Conservation (phyloP, 2,113 vertebrate genomes). For the Saguinus midas region DNA sequence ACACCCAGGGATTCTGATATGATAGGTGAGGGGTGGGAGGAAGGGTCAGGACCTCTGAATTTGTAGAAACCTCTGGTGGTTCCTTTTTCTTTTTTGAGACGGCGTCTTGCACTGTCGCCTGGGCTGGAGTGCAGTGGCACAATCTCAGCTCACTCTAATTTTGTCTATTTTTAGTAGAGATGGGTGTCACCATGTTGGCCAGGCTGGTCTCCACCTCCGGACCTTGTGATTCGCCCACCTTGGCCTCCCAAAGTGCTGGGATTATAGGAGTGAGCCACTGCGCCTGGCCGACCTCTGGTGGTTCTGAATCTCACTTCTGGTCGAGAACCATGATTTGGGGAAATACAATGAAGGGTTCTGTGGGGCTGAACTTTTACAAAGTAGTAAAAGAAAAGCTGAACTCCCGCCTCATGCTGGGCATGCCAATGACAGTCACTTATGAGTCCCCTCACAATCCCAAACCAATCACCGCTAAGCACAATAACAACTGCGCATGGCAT, state of each 20-base stretch:
- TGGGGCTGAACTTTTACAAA: not conserved
- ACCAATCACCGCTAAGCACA: not conserved
- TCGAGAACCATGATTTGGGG: not conserved
- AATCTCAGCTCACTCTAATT: no score
- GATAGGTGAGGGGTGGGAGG: not conserved
- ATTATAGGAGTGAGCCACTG: no score
- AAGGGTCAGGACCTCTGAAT: not conserved
- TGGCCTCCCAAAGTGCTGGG: no score
- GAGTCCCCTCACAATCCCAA: not conserved
- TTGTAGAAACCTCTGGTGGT: not conserved
- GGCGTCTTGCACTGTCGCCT: no score
- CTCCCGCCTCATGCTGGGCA: not conserved
- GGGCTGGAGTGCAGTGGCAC: no score
- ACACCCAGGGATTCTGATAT: not conserved
- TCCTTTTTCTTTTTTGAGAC: not conserved
- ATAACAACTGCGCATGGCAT: not conserved
- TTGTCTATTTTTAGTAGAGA: no score
- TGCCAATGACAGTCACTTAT: not conserved
- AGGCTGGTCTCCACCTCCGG: no score
- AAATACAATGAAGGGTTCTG: not conserved
- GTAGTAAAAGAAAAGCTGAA: not conserved
- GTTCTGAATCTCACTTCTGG: constrained; percentile 14
- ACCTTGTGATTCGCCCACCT: no score
- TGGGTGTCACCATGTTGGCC: no score
- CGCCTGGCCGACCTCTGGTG: not conserved